These are phyloP conservation scores for Phrynocephalus versicolor DNA, from an alignment of 2,113 vertebrate species.

Conservation along the genomic window DNA sequence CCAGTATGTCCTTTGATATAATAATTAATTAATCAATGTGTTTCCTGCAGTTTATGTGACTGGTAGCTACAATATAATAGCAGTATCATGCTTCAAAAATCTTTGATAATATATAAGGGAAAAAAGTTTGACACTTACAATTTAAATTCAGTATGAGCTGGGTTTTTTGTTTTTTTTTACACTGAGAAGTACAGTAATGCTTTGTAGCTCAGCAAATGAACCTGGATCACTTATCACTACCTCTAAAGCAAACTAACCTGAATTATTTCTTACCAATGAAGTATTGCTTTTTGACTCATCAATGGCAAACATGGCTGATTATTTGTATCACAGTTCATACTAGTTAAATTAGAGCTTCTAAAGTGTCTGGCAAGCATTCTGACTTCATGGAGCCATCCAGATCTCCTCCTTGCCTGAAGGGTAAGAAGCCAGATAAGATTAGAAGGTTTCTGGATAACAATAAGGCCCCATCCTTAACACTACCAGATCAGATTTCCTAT, in stretches of 20 bases:
- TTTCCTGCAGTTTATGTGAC: not conserved
- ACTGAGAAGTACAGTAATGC: not conserved
- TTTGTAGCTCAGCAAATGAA: not conserved
- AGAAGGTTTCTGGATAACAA: not conserved
- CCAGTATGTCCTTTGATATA: too few relatives aligned
- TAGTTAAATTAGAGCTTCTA: not conserved
- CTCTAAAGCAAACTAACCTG: not conserved
- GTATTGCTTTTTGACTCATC: too few relatives aligned
- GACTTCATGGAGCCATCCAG: not conserved
- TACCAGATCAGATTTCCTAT: not conserved
- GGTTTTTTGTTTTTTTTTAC: not conserved
- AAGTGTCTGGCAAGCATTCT: not conserved
- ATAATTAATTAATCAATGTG: not conserved
- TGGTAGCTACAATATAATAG: not conserved
- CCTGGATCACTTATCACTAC: not conserved
- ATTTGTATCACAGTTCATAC: not conserved
- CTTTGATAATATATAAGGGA: not conserved
- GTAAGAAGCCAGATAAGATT: not conserved
- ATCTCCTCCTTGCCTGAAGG: not conserved
- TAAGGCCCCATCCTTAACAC: not conserved
- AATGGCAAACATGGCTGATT: not conserved
- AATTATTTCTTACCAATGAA: too few relatives aligned
- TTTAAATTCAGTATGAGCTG: not conserved
- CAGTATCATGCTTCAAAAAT: not conserved
- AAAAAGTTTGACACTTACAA: not conserved